Evolutionary conservation across 35 echinoderm and acorn worm species (phyloP).

Genomic region (Ophioderma brevispina): DNA sequence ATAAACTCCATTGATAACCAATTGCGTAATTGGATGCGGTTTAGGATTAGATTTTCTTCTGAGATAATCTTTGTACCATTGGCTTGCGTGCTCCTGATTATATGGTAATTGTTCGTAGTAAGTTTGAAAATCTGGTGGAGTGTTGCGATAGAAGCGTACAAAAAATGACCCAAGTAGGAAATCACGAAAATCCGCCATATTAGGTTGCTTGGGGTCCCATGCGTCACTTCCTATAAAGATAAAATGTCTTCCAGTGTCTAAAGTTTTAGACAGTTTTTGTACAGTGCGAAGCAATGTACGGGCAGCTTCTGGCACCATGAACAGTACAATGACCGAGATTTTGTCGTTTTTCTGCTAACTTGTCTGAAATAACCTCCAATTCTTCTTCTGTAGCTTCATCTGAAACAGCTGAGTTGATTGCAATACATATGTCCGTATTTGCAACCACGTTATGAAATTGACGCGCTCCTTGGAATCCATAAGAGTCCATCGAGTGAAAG

Average conservation of each 20-base stretch:
- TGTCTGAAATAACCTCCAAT: background rate
- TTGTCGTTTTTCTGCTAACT: background rate
- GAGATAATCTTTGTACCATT: background rate
- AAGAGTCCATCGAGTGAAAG: background rate
- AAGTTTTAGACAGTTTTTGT: too few relatives aligned
- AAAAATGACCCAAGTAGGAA: background rate
- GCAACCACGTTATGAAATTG: background rate
- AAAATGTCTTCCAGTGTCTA: background rate
- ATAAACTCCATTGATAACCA: slow-evolving; percentile 15
- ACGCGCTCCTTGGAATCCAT: background rate
- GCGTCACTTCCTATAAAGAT: background rate
- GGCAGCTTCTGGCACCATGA: background rate
- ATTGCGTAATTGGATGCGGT: background rate
- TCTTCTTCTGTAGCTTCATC: background rate
- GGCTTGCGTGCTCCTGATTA: background rate
- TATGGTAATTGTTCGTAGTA: background rate
- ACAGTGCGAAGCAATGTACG: background rate
- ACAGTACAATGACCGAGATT: slow-evolving; percentile 17
- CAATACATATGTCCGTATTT: slow-evolving; percentile 9
- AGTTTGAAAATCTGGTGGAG: background rate
- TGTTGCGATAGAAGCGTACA: background rate
- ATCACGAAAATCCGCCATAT: background rate
- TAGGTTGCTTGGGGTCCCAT: background rate
- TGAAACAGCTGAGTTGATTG: background rate
- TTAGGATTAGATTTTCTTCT: too few relatives aligned